These are phyloP conservation scores for Morone chrysops DNA, from an alignment of 2,113 vertebrate genomes.

Conservation along the genomic window DNA sequence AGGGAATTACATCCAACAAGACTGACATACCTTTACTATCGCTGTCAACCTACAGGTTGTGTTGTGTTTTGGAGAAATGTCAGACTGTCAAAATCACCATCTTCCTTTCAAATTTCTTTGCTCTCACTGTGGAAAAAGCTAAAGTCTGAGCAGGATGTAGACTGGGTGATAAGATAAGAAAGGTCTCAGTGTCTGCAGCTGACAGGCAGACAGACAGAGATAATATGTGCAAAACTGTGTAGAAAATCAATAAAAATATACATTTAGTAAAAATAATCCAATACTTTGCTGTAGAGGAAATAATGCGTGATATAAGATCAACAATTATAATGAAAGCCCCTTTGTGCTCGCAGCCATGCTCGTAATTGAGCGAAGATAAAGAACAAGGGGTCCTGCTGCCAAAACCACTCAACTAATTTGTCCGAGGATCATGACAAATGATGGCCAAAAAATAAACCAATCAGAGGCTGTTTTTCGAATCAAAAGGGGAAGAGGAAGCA, in stretches of 20 bases:
- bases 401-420: slow-evolving; percentile 63
- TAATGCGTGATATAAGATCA: slow-evolving; percentile 36
- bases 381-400: slow-evolving; percentile 29
- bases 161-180: slow-evolving; percentile 31
- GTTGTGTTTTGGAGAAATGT: not conserved
- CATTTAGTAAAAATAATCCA: slow-evolving; percentile 7
- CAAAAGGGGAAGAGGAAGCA: slow-evolving; percentile 54
- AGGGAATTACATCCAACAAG: not conserved
- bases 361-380: slow-evolving; percentile 46
- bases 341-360: slow-evolving; percentile 2
- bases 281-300: slow-evolving; percentile 33
- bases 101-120: not conserved
- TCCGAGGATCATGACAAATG: slow-evolving; percentile 43
- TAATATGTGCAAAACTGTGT: slow-evolving; percentile 16
- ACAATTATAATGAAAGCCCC: slow-evolving; percentile 27
- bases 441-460: slow-evolving; percentile 66
- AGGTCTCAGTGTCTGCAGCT: slow-evolving; percentile 15
- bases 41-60: not conserved
- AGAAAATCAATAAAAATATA: slow-evolving; percentile 1
- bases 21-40: not conserved
- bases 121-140: not conserved
- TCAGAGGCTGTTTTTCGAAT: slow-evolving; percentile 37
- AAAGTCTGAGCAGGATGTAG: not conserved
- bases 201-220: slow-evolving; percentile 16
- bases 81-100: slow-evolving; percentile 14